Base-by-base conservation (phyloP, 53 echinoderm and acorn worm species). In the Holothuria leucospilota region DNA sequence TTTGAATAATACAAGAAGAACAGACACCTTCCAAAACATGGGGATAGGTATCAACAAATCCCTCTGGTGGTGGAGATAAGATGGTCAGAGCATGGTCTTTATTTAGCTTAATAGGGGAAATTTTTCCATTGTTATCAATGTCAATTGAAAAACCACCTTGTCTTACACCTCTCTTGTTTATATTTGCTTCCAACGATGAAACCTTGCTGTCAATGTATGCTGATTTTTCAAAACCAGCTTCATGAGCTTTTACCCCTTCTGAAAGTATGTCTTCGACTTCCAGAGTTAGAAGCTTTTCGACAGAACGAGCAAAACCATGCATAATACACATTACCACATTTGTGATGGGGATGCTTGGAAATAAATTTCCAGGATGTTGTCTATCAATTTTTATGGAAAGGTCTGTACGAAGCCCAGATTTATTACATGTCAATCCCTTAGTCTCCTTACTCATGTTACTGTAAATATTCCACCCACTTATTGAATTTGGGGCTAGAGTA, bases 401-500 rank as follows among this genome's bases (percentile, higher is more conserved):
- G 26, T 91, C 87, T 28, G 89, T 91, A 15, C 91, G 67, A 4
- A 85, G 26, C 7, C 49, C 49, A 49, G 49, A 4, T 49, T 69
- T 65, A 10, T 63, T 40, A 34, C 74, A 82, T 0, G 87, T 87
- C 71, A 69, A 58, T 29, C 27, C 30, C 59, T 94, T 91, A 61
- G 86, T 56, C 6, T 51, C 61, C 61, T 86, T 91, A 28, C 42
- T 52, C 2, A 40, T 62, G 27, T 75, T 21, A 29, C 78, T 65
- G 74, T 94, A 94, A 42, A 94, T 86, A 61, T 92, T 92, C 92
- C 92, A 94, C 11, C 94, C 94, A 24, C 61, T 85, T 28, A 82
- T 71, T 20, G 85, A 79, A 25, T 78, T 85, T 29, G 94, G 94
- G 21, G 86, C 69, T 0, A 94, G 78, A 34, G 46, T 61, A 39